Conservation (phyloP, 2,797 vertebrate genomes). For the Artibeus jamaicensis region DNA sequence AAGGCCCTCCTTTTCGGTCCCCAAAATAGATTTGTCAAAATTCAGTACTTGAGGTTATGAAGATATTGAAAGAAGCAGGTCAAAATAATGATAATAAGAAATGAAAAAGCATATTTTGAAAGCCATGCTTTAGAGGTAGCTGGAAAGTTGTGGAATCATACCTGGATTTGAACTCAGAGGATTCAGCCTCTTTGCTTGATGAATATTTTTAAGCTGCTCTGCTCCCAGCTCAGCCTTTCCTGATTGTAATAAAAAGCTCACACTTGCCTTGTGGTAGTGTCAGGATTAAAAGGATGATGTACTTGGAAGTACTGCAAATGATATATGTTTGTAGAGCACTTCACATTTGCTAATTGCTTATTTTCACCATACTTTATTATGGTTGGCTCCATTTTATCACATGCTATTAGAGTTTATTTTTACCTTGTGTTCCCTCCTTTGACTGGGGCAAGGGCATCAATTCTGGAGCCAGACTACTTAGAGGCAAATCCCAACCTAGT, state of each 20-base stretch:
- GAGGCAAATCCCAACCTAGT: neutral
- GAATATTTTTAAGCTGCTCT: neutral
- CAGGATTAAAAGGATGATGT: neutral
- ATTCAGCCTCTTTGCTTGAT: neutral
- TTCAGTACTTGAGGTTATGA: neutral
- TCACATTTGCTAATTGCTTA: neutral
- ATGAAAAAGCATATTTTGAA: neutral
- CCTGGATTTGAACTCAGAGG: neutral
- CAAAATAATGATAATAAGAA: neutral
- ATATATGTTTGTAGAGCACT: neutral
- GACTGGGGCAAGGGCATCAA: neutral
- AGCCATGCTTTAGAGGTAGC: neutral
- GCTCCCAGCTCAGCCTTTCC: neutral
- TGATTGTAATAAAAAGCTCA: neutral
- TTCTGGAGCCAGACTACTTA: neutral
- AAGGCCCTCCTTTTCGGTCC: neutral
- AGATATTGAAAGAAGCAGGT: neutral
- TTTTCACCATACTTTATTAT: neutral
- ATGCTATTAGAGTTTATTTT: neutral
- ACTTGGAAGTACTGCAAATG: neutral
- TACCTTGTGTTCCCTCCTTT: neutral
- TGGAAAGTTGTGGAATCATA: neutral
- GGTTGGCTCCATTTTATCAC: neutral
- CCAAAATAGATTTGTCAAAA: conserved; percentile 4
- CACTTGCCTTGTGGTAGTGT: neutral